Conservation (phyloP, 2,888 invertebrate species). For the Lepetodrilus schrolli region DNA sequence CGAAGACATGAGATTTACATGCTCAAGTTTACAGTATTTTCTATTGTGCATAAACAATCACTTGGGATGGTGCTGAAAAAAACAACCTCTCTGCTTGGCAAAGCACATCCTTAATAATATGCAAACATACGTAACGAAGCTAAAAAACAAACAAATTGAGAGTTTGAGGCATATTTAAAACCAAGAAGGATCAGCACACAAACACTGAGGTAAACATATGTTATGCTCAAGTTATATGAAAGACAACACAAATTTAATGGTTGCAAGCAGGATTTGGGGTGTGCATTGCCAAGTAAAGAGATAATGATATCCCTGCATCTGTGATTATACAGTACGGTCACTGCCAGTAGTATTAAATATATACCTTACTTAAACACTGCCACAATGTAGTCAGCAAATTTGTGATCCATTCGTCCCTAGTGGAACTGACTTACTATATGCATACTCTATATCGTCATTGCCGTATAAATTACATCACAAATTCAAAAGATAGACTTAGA, state of each 20-base stretch:
- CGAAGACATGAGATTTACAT: slow-evolving; percentile 15
- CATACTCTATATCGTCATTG: neutral
- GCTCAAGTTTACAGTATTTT: slow-evolving; percentile 25
- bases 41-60: slow-evolving; percentile 14
- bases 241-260: neutral
- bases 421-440: neutral
- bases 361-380: neutral
- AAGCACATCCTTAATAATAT: neutral
- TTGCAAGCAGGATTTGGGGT: neutral
- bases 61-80: neutral
- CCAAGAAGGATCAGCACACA: neutral
- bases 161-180: too few species aligned
- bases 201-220: neutral
- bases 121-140: neutral
- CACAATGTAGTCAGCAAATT: neutral
- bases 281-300: slow-evolving; percentile 20
- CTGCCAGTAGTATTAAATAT: neutral
- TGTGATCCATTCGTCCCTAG: neutral
- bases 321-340: slow-evolving; percentile 18
- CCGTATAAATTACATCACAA: neutral
- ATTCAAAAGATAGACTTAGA: too few species aligned
- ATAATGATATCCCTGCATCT: neutral
- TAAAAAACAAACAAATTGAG: too few species aligned
- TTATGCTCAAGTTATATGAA: slow-evolving; percentile 6
- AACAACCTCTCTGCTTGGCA: slow-evolving; percentile 17